Evolutionary conservation across 2,888 invertebrate species (phyloP).

Genomic region (Phortica magna): DNA sequence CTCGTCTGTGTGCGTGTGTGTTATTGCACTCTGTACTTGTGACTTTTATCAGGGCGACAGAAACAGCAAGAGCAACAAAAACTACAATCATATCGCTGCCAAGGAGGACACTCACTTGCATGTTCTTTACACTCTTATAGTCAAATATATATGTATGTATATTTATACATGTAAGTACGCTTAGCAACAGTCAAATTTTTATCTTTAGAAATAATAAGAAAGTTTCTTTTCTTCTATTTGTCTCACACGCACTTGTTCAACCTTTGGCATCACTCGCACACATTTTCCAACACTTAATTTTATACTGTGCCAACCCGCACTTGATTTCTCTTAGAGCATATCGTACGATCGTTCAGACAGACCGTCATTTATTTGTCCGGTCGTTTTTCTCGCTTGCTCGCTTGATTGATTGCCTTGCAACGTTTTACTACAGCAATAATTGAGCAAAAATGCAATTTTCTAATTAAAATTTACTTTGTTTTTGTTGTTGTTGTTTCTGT

Average conservation of each 20-base stretch:
- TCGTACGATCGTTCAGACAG: not conserved
- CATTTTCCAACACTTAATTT: not conserved
- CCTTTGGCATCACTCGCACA: too few relatives aligned
- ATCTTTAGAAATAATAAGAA: too few relatives aligned
- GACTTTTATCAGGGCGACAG: constrained; percentile 60
- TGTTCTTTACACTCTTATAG: too few relatives aligned
- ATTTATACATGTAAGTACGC: too few relatives aligned
- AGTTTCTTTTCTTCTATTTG: not conserved
- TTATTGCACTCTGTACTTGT: constrained; percentile 48
- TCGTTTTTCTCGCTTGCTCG: not conserved
- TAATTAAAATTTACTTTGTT: constrained; percentile 23
- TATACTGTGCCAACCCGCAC: not conserved
- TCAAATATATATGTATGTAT: too few relatives aligned
- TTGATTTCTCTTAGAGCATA: not conserved
- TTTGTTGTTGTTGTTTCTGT: not conserved
- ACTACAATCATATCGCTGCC: constrained; percentile 23
- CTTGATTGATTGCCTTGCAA: constrained; percentile 10
- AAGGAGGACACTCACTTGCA: not conserved
- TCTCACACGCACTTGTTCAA: too few relatives aligned
- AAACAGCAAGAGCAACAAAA: constrained; percentile 34
- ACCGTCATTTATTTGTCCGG: not conserved
- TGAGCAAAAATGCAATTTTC: constrained; percentile 31
- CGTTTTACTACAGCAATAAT: not conserved
- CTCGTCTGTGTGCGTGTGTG: constrained; percentile 42
- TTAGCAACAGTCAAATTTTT: too few relatives aligned